These are phyloP conservation scores for Microdon myrmicae DNA, from an alignment of 2,888 invertebrate genomes.

Conservation along the genomic window DNA sequence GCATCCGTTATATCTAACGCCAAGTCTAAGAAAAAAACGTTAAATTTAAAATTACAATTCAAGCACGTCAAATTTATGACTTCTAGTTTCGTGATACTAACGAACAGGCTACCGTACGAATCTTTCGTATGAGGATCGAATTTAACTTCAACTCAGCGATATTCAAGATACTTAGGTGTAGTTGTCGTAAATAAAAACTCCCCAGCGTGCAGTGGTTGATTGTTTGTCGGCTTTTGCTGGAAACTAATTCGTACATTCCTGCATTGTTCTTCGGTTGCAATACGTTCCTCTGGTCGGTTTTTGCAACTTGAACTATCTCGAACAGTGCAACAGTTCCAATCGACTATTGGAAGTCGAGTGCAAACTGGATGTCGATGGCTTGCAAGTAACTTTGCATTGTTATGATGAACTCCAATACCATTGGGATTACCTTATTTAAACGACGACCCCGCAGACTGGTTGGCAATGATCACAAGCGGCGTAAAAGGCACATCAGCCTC, in stretches of 20 bases:
- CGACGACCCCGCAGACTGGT: constrained; percentile 22
- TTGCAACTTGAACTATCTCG: constrained; percentile 28
- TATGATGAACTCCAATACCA: no score
- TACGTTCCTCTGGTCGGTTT: background rate
- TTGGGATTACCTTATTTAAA: no score
- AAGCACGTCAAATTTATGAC: constrained; percentile 28
- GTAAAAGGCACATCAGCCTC: constrained; percentile 24
- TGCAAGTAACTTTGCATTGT: constrained; percentile 19
- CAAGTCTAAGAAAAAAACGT: no score
- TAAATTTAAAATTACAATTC: constrained; percentile 1
- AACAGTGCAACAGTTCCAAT: constrained; percentile 33
- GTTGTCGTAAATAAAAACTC: no score
- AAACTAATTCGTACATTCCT: constrained; percentile 22
- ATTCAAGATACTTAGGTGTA: constrained; percentile 7
- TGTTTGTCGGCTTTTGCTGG: constrained; percentile 26
- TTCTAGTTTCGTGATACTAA: background rate
- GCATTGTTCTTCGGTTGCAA: constrained; percentile 6
- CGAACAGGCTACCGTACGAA: constrained; percentile 1
- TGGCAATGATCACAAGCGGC: constrained; percentile 6
- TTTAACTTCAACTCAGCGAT: background rate
- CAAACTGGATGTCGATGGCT: constrained; percentile 31
- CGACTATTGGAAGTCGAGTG: constrained; percentile 35
- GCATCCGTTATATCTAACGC: no score
- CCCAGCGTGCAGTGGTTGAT: constrained; percentile 6
- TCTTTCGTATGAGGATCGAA: constrained; percentile 15